Evolutionary conservation across 1,140 invertebrate species (phyloP), one percentile per base, ranked within the genome.

Genomic region (Monomorium pharaonis): DNA sequence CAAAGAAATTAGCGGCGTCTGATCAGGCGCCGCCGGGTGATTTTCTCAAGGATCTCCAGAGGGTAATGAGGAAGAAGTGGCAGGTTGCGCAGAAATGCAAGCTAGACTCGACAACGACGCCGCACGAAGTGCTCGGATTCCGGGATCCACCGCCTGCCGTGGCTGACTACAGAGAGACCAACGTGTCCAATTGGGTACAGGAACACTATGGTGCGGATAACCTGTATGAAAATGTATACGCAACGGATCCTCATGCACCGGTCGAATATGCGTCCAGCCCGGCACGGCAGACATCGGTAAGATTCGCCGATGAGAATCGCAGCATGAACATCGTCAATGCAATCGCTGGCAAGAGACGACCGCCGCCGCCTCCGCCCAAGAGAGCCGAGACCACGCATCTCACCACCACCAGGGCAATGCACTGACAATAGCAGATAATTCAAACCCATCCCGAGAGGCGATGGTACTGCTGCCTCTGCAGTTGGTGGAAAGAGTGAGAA

Each of bases 51-150:
- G 98, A 99, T 94, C 95, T 99, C 9, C 98, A 99, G 89, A 95
- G 98, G 63, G 98, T 99, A 0, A 98, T 99, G 97, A 96, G 98
- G 67, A 98, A 98, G 89, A 99, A 99, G 91, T 98, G 98, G 98
- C 98, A 98, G 92, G 98, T 98, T 1, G 98, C 98, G 0, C 98
- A 99, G 88, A 98, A 98, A 91, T 98, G 98, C 92, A 98, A 98
- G 94, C 93, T 97, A 1, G 98, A 98, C 92, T 96, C 97, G 21
- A 96, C 97, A 14, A 98, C 98, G 0, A 98, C 98, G 24, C 98
- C 98, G 0, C 98, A 98, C 92, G 98, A 98, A 92, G 98, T 99
- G 0, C 96, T 99, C 0, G 98, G 98, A 1, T 99, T 99, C 91
- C 95, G 98, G 33, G 97, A 98, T 92, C 97, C 97, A 16, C 97